phyloP scores from a whole-genome alignment of 92 coral and sea anemone genomes.

The Parazoanthus darwini region DNA sequence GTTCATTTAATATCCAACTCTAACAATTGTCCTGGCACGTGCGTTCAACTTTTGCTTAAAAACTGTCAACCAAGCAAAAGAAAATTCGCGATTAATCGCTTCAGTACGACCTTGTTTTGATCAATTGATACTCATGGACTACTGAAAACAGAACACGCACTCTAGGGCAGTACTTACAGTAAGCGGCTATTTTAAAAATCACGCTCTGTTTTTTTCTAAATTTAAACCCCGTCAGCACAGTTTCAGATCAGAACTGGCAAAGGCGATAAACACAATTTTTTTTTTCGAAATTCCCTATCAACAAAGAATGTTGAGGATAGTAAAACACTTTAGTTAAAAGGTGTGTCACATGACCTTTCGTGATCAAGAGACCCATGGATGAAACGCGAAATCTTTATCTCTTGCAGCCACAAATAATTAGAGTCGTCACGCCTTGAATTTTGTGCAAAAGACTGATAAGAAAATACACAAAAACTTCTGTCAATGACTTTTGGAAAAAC shows the following conservation, averaged over 20 bases:
- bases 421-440: conserved; percentile 16
- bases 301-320: neutral
- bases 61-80: too few species aligned
- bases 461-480: conserved; percentile 12
- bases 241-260: neutral
- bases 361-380: neutral
- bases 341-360: neutral
- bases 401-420: neutral
- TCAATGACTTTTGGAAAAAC: neutral
- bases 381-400: neutral
- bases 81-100: too few species aligned
- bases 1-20: too few species aligned
- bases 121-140: too few species aligned
- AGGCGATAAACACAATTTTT: neutral
- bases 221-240: neutral
- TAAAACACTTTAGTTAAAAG: neutral
- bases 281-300: too few species aligned
- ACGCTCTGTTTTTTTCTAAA: neutral
- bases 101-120: too few species aligned
- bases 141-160: neutral
- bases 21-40: too few species aligned
- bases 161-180: neutral
- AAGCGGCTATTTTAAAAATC: neutral
- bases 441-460: conserved; percentile 23
- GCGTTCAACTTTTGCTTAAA: too few species aligned